These are phyloP conservation scores for Subanguina moxae DNA, from an alignment of 1,140 invertebrate species.

Conservation along the genomic window DNA sequence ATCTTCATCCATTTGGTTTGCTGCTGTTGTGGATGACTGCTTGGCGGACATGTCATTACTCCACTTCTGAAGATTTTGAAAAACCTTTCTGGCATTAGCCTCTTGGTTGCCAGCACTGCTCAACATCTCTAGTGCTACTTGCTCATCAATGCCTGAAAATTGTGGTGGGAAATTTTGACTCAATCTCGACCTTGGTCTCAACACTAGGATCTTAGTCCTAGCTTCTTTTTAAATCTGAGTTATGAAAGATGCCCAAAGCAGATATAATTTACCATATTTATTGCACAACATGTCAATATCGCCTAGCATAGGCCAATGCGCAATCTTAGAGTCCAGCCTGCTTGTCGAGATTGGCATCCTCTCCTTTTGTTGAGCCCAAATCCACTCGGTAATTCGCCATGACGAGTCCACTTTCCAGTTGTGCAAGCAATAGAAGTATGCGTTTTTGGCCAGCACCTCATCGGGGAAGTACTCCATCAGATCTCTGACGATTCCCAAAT, in stretches of 20 bases:
- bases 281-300: background rate
- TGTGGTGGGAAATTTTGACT: too few species aligned
- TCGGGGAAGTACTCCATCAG: background rate
- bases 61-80: background rate
- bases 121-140: background rate
- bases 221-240: too few species aligned
- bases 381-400: background rate
- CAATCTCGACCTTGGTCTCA: too few species aligned
- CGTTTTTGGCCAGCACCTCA: background rate
- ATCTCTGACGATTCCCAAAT: background rate
- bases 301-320: background rate
- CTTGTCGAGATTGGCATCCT: background rate
- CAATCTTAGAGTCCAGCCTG: background rate
- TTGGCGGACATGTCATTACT: background rate
- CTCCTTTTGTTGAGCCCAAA: background rate
- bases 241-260: too few species aligned
- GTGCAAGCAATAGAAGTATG: background rate
- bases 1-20: background rate
- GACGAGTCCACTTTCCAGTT: background rate
- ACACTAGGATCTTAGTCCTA: too few species aligned
- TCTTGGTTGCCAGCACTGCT: background rate
- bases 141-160: background rate
- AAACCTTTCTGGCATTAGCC: background rate
- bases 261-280: too few species aligned
- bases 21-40: background rate